Base-by-base conservation (phyloP, 2,113 vertebrate genomes). In the Polyodon spathula region DNA sequence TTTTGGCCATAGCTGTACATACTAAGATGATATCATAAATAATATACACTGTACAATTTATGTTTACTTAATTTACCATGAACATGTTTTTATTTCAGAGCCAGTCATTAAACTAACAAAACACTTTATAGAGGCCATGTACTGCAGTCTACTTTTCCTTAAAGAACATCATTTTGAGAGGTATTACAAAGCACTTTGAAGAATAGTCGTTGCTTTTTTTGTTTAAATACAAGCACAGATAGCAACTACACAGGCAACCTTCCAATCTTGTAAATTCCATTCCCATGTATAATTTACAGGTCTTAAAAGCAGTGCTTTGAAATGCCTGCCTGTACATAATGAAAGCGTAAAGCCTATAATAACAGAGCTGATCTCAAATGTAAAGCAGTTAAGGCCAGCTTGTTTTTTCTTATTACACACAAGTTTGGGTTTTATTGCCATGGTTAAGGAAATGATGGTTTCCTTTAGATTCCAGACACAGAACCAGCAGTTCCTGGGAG, bases 401-500 rank as follows among this genome's bases (percentile, higher is more conserved):
- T 52, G 55, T 63, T 59, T 37, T n/a, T 40, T 7, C 15, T 9
- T 27, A 46, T 12, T 43, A 37, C 8, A 11, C 46, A 50, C n/a
- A 50, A 8, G 40, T 15, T 8, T 5, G 58, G 54, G 51, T 66
- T 65, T 63, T 15, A 62, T 59, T 51, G 57, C 65, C 53, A 42
- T 63, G 68, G 68, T 59, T 15, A 54, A n/a, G 62, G 57, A 78
- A 80, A 84, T 84, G 80, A 82, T 70, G 80, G 81, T 65, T 70
- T 59, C 41, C 37, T 10, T 11, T 10, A 50, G 11, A n/a, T 50
- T 50, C 5, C 4, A 14, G 46, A 10, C 46, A 14, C 8, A 12
- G 46, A n/a, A 4, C 5, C 40, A 27, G 40, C 38, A n/a, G 54
- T 43, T 9, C 12, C 5, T 14, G 42, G 42, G 11, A 42, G 17